These are phyloP conservation scores for Malurus leucopterus DNA, from an alignment of 2,797 vertebrate species.

Conservation along the genomic window DNA sequence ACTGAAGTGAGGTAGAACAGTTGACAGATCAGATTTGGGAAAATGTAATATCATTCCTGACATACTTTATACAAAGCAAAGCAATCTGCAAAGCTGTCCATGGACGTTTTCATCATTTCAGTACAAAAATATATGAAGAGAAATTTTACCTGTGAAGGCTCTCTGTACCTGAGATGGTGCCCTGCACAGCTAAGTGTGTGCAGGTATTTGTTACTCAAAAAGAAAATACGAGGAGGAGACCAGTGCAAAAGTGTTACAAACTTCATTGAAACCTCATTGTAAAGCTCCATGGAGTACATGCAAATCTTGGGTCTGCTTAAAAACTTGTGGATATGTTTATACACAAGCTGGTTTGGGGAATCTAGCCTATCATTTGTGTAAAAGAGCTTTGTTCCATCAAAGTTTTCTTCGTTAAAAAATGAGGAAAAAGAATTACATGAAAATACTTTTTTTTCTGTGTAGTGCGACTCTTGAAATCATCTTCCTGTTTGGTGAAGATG, in stretches of 20 bases:
- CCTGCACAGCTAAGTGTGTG: not conserved
- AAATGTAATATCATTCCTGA: not conserved
- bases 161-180: not conserved
- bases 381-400: not conserved
- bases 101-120: not conserved
- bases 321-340: not conserved
- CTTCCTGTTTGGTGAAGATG: not conserved
- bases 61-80: not conserved
- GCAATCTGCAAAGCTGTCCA: not conserved
- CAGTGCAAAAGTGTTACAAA: not conserved
- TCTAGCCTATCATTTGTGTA: not conserved
- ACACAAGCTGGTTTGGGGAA: not conserved
- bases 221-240: not conserved
- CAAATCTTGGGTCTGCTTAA: not conserved
- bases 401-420: not conserved
- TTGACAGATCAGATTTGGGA: not conserved
- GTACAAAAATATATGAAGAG: not conserved
- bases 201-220: not conserved
- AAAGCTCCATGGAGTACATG: not conserved
- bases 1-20: not conserved
- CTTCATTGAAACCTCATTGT: not conserved
- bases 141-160: not conserved
- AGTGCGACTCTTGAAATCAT: not conserved
- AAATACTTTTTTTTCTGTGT: not conserved
- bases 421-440: not conserved